phyloP scores from a whole-genome alignment of 2,888 invertebrate species.

The Dynastes hyllus region DNA sequence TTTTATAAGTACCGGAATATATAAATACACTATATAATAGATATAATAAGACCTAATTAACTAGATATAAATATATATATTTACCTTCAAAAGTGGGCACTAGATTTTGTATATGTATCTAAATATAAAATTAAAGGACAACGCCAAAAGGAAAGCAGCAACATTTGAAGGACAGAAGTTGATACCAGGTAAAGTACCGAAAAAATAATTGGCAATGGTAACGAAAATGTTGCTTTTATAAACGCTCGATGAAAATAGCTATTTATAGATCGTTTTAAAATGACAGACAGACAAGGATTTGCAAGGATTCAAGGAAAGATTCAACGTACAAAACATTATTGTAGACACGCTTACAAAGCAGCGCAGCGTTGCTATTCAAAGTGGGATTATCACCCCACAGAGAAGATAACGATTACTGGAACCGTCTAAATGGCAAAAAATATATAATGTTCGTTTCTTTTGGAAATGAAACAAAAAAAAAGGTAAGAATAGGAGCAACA shows the following conservation, averaged over 20 bases:
- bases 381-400: background rate
- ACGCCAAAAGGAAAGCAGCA: no score
- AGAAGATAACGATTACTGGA: background rate
- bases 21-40: no score
- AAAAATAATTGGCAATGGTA: background rate
- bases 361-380: background rate
- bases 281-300: background rate
- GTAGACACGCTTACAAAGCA: background rate
- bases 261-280: background rate
- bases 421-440: background rate
- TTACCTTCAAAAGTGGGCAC: no score
- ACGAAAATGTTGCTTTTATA: constrained; percentile 6
- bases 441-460: background rate
- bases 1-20: no score
- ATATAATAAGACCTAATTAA: no score
- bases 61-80: no score
- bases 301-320: background rate
- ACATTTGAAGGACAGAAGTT: no score
- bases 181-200: no score
- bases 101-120: no score
- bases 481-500: background rate
- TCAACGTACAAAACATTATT: background rate
- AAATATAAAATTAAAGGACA: no score
- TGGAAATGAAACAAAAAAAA: background rate
- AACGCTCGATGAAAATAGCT: background rate